Percentiles rank a stretch among this genome's conserved stretches.
Conservation (phyloP, 1,140 invertebrate genomes). For the Dendroctonus ponderosae region DNA sequence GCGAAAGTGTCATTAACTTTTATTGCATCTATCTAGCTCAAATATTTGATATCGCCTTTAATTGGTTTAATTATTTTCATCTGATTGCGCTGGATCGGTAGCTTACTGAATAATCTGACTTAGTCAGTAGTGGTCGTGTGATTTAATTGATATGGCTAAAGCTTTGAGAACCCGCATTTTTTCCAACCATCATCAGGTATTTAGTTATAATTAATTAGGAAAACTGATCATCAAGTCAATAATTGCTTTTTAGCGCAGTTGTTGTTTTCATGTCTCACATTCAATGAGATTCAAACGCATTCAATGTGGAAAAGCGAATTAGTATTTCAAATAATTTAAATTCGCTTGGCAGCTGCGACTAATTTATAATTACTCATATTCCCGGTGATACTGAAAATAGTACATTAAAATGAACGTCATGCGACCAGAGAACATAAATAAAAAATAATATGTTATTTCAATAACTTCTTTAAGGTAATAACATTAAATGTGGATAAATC, state of each 20-base stretch:
- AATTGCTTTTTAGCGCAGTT: background rate
- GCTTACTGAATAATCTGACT: slow-evolving; percentile 7
- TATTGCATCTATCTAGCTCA: slow-evolving; percentile 13
- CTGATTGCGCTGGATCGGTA: slow-evolving; percentile 1
- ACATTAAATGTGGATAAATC: too few species aligned
- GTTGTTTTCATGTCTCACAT: background rate
- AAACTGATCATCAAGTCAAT: background rate
- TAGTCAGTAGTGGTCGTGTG: background rate
- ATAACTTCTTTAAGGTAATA: too few species aligned
- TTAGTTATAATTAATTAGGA: background rate
- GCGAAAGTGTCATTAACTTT: slow-evolving; percentile 9
- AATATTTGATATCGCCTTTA: slow-evolving; percentile 10
- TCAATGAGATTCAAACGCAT: too few species aligned
- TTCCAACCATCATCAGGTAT: slow-evolving; percentile 17
- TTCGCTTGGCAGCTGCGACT: background rate
- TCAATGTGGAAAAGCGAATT: background rate
- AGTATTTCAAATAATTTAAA: background rate
- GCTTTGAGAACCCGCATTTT: slow-evolving; percentile 8
- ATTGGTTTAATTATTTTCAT: slow-evolving; percentile 13
- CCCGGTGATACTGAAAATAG: too few species aligned
- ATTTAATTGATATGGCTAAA: slow-evolving; percentile 6
- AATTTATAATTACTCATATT: background rate
- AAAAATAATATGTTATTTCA: too few species aligned
- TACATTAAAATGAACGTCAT: too few species aligned
- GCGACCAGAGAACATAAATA: too few species aligned